phyloP scores from a whole-genome alignment of 2,888 invertebrate species.

The Lithophane socia region DNA sequence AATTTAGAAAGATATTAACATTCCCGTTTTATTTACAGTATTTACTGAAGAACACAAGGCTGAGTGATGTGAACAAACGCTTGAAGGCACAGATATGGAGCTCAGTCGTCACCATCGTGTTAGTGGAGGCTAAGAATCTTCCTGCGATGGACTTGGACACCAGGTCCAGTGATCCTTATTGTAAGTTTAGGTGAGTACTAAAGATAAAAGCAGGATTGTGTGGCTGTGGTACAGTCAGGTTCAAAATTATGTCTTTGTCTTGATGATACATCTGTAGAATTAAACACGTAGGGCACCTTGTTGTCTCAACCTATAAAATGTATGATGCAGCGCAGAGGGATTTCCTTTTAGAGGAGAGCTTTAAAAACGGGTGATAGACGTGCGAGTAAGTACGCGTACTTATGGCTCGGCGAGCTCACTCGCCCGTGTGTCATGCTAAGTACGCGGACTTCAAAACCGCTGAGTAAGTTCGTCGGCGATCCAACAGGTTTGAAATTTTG shows the following conservation, averaged over 20 bases:
- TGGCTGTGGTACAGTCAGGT: background rate
- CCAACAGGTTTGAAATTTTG: too few relatives aligned
- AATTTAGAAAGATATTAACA: background rate
- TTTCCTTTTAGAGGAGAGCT: too few relatives aligned
- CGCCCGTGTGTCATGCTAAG: too few relatives aligned
- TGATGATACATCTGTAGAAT: background rate
- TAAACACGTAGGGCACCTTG: background rate
- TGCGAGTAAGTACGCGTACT: too few relatives aligned
- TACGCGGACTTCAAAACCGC: too few relatives aligned
- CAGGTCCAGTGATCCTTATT: constrained; percentile 97
- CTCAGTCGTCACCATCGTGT: constrained; percentile 98
- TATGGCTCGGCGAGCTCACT: too few relatives aligned
- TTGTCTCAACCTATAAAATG: background rate
- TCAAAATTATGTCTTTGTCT: background rate
- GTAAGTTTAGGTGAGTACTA: constrained; percentile 96
- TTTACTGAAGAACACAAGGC: constrained; percentile 94
- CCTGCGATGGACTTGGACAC: constrained; percentile 96
- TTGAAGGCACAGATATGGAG: constrained; percentile 99
- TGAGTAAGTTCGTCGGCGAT: too few relatives aligned
- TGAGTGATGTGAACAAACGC: constrained; percentile 95
- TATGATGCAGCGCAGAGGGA: too few relatives aligned
- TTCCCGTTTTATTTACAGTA: constrained; percentile 90
- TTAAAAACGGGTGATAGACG: too few relatives aligned
- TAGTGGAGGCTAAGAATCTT: constrained; percentile 98
- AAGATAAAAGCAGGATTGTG: background rate